These are phyloP conservation scores for Epistrophella euchroma DNA, from an alignment of 2,888 invertebrate genomes.

Conservation along the genomic window DNA sequence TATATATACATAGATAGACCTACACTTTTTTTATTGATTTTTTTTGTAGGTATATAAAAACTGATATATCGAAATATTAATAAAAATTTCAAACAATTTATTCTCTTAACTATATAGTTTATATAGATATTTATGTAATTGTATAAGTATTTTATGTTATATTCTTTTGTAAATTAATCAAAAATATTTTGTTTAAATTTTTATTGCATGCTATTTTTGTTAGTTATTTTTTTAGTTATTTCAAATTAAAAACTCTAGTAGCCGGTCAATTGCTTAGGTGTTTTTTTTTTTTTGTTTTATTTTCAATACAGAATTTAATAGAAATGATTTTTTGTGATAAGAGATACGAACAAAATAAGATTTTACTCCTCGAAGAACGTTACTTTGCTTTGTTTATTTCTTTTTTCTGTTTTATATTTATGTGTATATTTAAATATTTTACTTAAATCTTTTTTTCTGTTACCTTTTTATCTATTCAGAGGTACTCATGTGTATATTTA, in stretches of 20 bases:
- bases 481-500: constrained; percentile 76
- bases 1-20: constrained; percentile 30
- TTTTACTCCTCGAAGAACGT: constrained; percentile 57
- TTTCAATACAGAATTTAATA: constrained; percentile 63
- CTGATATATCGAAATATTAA: constrained; percentile 23
- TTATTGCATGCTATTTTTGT: constrained; percentile 32
- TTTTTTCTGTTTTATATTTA: constrained; percentile 51
- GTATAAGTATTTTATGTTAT: constrained; percentile 54
- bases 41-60: neutral
- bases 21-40: neutral
- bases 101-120: constrained; percentile 56
- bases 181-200: constrained; percentile 45
- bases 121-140: constrained; percentile 60
- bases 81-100: constrained; percentile 28
- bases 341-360: constrained; percentile 56
- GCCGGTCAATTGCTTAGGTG: constrained; percentile 51
- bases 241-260: constrained; percentile 33
- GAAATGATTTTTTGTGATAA: constrained; percentile 49
- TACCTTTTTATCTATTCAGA: constrained; percentile 75
- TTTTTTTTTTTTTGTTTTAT: constrained; percentile 31
- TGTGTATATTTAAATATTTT: constrained; percentile 40
- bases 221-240: constrained; percentile 53
- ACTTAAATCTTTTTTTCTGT: constrained; percentile 23
- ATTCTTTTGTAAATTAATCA: constrained; percentile 65
- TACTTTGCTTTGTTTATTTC: constrained; percentile 44